Conservation (phyloP, 2,113 vertebrate species). For the Talpa occidentalis region DNA sequence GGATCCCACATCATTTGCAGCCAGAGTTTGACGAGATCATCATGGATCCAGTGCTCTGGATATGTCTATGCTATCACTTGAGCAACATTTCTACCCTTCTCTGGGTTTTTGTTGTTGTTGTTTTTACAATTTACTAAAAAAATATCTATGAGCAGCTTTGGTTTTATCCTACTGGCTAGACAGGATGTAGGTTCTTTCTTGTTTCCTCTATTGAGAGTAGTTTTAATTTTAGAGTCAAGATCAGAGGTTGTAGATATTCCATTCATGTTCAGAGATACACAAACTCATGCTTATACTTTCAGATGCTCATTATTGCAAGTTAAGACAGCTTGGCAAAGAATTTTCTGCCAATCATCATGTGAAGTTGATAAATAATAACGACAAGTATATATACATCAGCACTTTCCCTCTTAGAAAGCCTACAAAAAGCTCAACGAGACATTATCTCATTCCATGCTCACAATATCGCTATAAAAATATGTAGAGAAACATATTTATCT, state of each 20-base stretch:
- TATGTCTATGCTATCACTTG: slow-evolving; percentile 73
- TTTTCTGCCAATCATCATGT: background rate
- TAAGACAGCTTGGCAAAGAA: slow-evolving; percentile 8
- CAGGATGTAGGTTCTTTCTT: slow-evolving; percentile 59
- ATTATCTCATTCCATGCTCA: background rate
- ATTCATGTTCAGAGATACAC: slow-evolving; percentile 36
- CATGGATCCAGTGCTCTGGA: slow-evolving; percentile 71
- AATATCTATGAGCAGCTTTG: slow-evolving; percentile 44
- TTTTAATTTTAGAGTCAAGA: slow-evolving; percentile 66
- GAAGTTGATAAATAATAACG: background rate
- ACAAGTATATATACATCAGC: slow-evolving; percentile 1
- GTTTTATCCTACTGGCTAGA: slow-evolving; percentile 69
- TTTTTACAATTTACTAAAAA: slow-evolving; percentile 69
- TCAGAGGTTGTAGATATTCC: slow-evolving; percentile 21
- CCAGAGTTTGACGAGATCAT: slow-evolving; percentile 81
- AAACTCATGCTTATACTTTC: background rate
- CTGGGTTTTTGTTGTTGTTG: background rate
- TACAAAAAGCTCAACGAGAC: slow-evolving; percentile 16
- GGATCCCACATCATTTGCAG: slow-evolving; percentile 78
- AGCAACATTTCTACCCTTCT: slow-evolving; percentile 60
- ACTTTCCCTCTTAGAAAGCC: background rate
- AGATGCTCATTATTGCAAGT: background rate
- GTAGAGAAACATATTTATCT: background rate
- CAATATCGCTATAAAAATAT: slow-evolving; percentile 3
- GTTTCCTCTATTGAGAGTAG: slow-evolving; percentile 50